These are phyloP conservation scores for Trochalopteron elliotii DNA, from an alignment of 2,113 vertebrate genomes.

Conservation along the genomic window DNA sequence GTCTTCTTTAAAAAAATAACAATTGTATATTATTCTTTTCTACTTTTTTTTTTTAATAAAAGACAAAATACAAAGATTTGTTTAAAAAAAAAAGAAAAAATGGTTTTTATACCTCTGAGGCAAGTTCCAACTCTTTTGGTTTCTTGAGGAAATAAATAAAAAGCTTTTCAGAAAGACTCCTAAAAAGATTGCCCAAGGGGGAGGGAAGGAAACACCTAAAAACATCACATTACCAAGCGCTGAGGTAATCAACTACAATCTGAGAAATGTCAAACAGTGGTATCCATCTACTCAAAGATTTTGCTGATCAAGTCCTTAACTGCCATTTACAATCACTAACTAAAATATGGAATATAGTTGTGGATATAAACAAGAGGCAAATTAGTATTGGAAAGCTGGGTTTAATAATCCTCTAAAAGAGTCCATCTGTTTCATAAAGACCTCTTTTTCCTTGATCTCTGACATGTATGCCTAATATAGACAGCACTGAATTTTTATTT, in stretches of 20 bases:
- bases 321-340: conserved; percentile 68
- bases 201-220: conserved; percentile 57
- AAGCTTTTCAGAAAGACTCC: background rate
- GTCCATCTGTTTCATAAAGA: conserved; percentile 68
- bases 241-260: conserved; percentile 64
- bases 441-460: conserved; percentile 51
- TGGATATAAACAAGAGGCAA: conserved; percentile 63
- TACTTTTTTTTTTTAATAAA: background rate
- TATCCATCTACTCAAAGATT: conserved; percentile 52
- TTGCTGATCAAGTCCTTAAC: conserved; percentile 61
- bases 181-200: conserved; percentile 27
- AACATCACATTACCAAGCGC: conserved; percentile 35
- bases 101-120: background rate
- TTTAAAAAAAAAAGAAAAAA: background rate
- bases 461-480: conserved; percentile 45
- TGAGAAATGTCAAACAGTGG: conserved; percentile 72
- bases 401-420: conserved; percentile 71
- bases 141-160: conserved; percentile 26
- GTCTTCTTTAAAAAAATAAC: background rate
- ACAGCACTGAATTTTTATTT: background rate
- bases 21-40: background rate
- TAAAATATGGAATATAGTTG: conserved; percentile 54
- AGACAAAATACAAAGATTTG: background rate
- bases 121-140: background rate
- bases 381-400: conserved; percentile 60